Base-by-base conservation (phyloP, 1,140 invertebrate genomes). In the Drosophila tani region DNA sequence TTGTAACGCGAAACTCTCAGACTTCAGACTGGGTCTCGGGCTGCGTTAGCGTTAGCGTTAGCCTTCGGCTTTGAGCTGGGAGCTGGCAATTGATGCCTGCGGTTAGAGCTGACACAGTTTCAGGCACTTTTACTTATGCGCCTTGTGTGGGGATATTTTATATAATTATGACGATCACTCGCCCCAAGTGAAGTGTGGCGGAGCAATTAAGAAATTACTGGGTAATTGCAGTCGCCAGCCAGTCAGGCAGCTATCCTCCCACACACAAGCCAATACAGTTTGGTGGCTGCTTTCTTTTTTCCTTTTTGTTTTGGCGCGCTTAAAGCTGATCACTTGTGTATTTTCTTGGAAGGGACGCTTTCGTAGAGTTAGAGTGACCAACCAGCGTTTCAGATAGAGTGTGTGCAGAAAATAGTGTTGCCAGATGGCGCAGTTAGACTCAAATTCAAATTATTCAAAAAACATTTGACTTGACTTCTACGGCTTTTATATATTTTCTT, bases 21-120 rank as follows among this genome's bases (percentile, higher is more conserved):
- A 21, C 62, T 19, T 68, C 67, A 38, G 35, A 21, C 62, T 19
- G 35, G 32, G 60, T 40, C n/a, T 32, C 24, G 27, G 29, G 3
- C 21, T 45, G 19, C 14, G 59, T 29, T 64, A 75, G 19, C 14
- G 59, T 29, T 64, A 75, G 19, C 12, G 59, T 29, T 64, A 75
- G 74, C 75, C 75, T 77, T 77, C 75, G 50, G 45, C 15, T 75
- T 29, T 75, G 17, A 40, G 67, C 50, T 15, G 41, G 27, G 17
- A 40, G 67, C 50, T 17, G 41, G 29, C 60, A 67, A 53, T 19
- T 56, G 62, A n/a, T 64, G 63, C 75, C 75, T 77, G 75, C 74
- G 64, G 74, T 57, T 77, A 55, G 35, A 77, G 43, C 75, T 77
- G 75, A 77, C 75, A 77, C 75, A 77, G 63, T 77, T 77, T 77